A percentile compares a stretch with the other conserved stretches of the same genome.
Evolutionary conservation across 1,140 invertebrate genomes (phyloP).

Genomic region (Hyphantria cunea): DNA sequence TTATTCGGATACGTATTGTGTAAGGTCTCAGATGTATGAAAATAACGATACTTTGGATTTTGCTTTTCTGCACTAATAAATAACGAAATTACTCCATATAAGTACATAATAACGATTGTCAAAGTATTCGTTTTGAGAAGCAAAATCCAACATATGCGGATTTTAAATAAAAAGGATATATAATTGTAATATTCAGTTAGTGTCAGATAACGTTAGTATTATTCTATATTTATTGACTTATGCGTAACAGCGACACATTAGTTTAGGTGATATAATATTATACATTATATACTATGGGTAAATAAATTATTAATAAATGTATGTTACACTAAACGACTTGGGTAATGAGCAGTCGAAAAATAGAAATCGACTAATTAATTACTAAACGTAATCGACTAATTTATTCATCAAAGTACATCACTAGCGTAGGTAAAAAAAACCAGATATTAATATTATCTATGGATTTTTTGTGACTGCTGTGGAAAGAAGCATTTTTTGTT

Average conservation of each 20-base stretch:
- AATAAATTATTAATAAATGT: slow-evolving; percentile 24
- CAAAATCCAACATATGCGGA: slow-evolving; percentile 15
- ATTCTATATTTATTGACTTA: slow-evolving; percentile 60
- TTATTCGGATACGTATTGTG: slow-evolving; percentile 69
- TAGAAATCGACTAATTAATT: slow-evolving; percentile 25
- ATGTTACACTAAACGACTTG: slow-evolving; percentile 15
- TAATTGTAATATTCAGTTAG: slow-evolving; percentile 61
- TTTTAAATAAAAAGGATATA: slow-evolving; percentile 25
- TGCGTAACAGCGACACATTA: slow-evolving; percentile 10
- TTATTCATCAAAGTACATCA: slow-evolving; percentile 26
- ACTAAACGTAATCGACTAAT: slow-evolving; percentile 24
- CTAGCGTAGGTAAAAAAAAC: slow-evolving; percentile 18
- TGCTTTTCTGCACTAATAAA: neutral
- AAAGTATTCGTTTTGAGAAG: slow-evolving; percentile 5
- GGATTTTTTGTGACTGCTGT: neutral
- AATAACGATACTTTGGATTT: slow-evolving; percentile 14
- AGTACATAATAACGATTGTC: slow-evolving; percentile 8
- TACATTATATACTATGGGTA: slow-evolving; percentile 23
- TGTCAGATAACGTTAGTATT: slow-evolving; percentile 62
- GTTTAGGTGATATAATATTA: slow-evolving; percentile 17
- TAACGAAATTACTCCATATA: neutral
- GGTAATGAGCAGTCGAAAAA: slow-evolving; percentile 28
- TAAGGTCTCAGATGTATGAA: slow-evolving; percentile 41
- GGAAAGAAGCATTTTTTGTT: neutral
- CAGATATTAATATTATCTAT: slow-evolving; percentile 16